phyloP scores from a whole-genome alignment of 2,113 vertebrate species.

The Ciconia stormi region DNA sequence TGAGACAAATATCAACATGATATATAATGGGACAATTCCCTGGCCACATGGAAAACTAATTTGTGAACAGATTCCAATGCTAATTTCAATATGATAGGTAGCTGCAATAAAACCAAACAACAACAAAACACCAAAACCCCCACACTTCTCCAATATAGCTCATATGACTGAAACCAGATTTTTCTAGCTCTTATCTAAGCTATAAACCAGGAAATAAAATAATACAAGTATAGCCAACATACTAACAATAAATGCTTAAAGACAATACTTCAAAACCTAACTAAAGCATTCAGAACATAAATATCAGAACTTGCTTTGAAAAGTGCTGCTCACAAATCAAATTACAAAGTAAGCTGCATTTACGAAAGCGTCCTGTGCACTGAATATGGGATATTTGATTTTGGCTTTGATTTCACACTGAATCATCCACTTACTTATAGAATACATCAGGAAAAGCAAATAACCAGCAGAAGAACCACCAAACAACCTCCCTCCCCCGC shows the following conservation, averaged over 20 bases:
- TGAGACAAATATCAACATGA: neutral
- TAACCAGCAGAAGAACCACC: neutral
- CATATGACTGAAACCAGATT: neutral
- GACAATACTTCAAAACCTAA: neutral
- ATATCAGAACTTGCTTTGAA: neutral
- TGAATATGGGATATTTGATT: neutral
- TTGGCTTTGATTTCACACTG: neutral
- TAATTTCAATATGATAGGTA: neutral
- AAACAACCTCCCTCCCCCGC: neutral
- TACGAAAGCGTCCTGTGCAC: neutral
- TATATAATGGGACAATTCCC: neutral
- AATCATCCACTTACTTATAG: constrained; percentile 19
- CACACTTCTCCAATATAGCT: neutral
- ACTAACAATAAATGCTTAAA: neutral
- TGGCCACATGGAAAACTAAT: neutral
- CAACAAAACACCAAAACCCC: neutral
- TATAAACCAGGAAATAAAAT: neutral
- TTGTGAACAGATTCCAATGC: neutral
- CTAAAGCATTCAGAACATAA: neutral
- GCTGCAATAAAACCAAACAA: neutral
- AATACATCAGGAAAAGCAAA: constrained; percentile 27
- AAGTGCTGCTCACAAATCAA: neutral
- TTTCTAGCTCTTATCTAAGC: neutral
- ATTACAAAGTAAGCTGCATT: neutral
- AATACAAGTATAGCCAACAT: neutral